A percentile compares a stretch with the other conserved stretches of the same genome.
Evolutionary conservation across 2,113 vertebrate genomes (phyloP).

Genomic region (Colaptes auratus): DNA sequence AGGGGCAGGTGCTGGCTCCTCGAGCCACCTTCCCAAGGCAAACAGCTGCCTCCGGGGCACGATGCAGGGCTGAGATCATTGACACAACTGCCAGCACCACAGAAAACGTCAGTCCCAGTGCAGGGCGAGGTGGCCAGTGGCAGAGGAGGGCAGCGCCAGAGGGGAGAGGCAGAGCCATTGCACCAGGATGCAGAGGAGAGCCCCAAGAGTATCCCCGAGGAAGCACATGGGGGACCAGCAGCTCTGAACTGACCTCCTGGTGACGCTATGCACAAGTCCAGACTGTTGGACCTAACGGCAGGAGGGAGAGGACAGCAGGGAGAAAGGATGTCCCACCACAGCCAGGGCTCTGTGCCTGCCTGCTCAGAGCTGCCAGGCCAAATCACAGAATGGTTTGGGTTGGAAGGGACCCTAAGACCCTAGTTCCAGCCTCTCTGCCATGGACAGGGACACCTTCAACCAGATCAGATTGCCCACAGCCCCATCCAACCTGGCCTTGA

Average conservation of each 20-base stretch:
- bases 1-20: not conserved
- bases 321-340: not conserved
- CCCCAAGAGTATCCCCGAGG: not conserved
- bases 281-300: not conserved
- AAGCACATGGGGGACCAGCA: fast-evolving
- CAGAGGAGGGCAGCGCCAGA: fast-evolving
- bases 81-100: not conserved
- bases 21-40: slow-evolving; percentile 18
- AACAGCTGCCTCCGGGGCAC: not conserved
- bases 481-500: not conserved
- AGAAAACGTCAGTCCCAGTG: not conserved
- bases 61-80: not conserved
- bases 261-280: fast-evolving
- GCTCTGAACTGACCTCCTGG: not conserved
- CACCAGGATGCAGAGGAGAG: not conserved
- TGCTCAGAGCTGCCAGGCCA: not conserved
- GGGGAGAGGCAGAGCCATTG: not conserved
- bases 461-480: not conserved
- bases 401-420: not conserved
- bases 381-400: not conserved
- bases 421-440: not conserved
- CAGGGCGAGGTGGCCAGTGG: not conserved
- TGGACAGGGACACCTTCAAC: not conserved
- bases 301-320: not conserved
- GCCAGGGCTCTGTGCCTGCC: not conserved